These are phyloP conservation scores for Eilema depressum DNA, from an alignment of 2,888 invertebrate species.

Conservation along the genomic window DNA sequence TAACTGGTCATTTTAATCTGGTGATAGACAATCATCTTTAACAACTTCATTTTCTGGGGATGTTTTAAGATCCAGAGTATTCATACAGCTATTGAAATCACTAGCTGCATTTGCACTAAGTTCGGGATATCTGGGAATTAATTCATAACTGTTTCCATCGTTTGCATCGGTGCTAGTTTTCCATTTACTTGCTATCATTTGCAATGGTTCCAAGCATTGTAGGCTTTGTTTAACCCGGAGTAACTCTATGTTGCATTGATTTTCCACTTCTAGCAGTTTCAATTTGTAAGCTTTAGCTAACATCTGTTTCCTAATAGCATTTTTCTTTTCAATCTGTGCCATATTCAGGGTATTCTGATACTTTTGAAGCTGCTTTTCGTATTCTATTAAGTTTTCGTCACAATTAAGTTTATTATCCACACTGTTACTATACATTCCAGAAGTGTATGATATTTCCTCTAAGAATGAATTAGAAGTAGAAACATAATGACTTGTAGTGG, in stretches of 20 bases:
- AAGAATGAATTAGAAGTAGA: conserved; percentile 41
- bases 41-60: conserved; percentile 44
- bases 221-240: conserved; percentile 80
- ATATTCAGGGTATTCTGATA: conserved; percentile 80
- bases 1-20: conserved; percentile 29
- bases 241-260: conserved; percentile 81
- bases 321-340: conserved; percentile 81
- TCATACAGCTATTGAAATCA: conserved; percentile 59
- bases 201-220: conserved; percentile 79
- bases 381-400: conserved; percentile 77
- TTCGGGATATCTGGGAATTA: conserved; percentile 75
- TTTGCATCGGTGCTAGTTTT: conserved; percentile 63
- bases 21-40: conserved; percentile 50
- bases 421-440: conserved; percentile 62
- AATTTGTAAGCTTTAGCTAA: conserved; percentile 78
- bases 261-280: conserved; percentile 81
- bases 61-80: conserved; percentile 51
- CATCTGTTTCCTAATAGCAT: conserved; percentile 81
- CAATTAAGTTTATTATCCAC: conserved; percentile 72
- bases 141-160: conserved; percentile 70
- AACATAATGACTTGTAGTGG: conserved; percentile 37
- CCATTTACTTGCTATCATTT: conserved; percentile 79
- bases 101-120: conserved; percentile 60
- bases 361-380: conserved; percentile 80
- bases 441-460: conserved; percentile 40